phyloP scores from a whole-genome alignment of 2,888 invertebrate genomes.

The Cyaniris semiargus region DNA sequence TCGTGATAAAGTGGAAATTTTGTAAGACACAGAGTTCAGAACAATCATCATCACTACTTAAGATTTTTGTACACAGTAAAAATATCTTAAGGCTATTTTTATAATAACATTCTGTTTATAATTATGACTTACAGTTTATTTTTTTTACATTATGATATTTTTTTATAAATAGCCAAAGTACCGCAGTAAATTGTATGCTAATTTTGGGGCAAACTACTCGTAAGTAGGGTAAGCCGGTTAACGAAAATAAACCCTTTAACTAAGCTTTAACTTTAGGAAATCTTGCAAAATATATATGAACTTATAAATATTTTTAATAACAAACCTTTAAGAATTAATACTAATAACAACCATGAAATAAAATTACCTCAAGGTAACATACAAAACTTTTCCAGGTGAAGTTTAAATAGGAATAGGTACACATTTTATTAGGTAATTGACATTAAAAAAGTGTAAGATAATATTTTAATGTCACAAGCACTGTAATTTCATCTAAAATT shows the following conservation, averaged over 20 bases:
- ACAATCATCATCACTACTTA: background rate
- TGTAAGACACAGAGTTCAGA: constrained; percentile 13
- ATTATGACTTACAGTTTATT: too few relatives aligned
- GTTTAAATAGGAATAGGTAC: constrained; percentile 5
- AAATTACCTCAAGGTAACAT: background rate
- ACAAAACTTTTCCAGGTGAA: constrained; percentile 1
- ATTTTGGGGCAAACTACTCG: too few relatives aligned
- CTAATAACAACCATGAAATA: background rate
- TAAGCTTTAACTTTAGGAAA: too few relatives aligned
- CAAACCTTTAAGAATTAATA: background rate
- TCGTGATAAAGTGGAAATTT: constrained; percentile 14
- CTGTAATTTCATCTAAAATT: too few relatives aligned
- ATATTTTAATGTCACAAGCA: background rate
- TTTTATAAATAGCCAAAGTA: too few relatives aligned
- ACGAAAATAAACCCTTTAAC: too few relatives aligned
- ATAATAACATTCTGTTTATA: too few relatives aligned
- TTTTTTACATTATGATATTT: too few relatives aligned
- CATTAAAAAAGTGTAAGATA: background rate
- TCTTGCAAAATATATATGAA: too few relatives aligned
- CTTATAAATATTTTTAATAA: background rate
- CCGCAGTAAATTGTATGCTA: too few relatives aligned
- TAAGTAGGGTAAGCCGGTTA: too few relatives aligned
- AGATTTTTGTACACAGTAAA: background rate
- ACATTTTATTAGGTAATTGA: constrained; percentile 4
- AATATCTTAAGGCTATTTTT: too few relatives aligned